Evolutionary conservation across 2,888 invertebrate species (phyloP).

Genomic region (Labia minor): DNA sequence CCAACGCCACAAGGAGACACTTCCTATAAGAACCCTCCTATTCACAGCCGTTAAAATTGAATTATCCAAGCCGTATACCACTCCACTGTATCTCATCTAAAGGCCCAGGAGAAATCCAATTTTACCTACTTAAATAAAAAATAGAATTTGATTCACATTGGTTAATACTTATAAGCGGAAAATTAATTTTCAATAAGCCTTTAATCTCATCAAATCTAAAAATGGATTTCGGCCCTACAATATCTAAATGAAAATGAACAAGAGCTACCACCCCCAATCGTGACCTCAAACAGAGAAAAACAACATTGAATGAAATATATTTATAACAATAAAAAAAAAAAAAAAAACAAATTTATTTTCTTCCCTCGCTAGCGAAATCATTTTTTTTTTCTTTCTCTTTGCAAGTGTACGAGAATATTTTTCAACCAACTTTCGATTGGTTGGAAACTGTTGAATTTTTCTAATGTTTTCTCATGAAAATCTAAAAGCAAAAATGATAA

Average conservation of each 20-base stretch:
- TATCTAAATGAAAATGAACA: not conserved
- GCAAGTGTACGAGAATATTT: not conserved
- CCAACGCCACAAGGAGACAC: not conserved
- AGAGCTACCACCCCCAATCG: not conserved
- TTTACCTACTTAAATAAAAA: not conserved
- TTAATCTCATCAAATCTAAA: not conserved
- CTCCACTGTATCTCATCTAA: not conserved
- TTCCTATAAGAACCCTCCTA: not conserved
- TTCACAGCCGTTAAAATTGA: slow-evolving; percentile 7
- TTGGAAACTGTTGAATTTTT: slow-evolving; percentile 7
- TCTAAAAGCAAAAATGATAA: not conserved
- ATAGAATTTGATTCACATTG: not conserved
- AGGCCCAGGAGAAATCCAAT: not conserved
- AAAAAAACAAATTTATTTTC: not conserved
- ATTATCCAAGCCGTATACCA: not conserved
- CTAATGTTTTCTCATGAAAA: not conserved
- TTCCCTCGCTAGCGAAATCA: not conserved
- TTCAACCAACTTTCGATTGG: not conserved
- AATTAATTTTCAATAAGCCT: slow-evolving; percentile 3
- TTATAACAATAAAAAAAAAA: no score
- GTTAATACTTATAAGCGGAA: not conserved
- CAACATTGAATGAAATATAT: not conserved
- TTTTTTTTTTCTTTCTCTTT: not conserved
- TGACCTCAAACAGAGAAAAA: not conserved
- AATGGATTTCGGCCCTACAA: no score